Evolutionary conservation across 2,797 vertebrate species (phyloP).

Genomic region (Phoebastria nigripes): DNA sequence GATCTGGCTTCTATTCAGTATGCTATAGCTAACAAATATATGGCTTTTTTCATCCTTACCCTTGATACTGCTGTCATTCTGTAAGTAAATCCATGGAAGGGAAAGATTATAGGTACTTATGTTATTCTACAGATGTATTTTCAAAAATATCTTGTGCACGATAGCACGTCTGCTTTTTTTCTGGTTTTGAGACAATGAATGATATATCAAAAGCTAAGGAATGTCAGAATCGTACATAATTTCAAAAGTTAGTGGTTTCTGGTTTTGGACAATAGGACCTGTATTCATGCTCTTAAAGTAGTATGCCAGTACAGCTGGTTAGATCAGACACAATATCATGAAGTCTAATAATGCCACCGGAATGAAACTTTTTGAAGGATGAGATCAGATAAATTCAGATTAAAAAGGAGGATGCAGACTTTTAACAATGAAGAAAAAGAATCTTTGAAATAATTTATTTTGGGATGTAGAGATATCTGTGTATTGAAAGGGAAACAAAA

Average conservation of each 20-base stretch:
- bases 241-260: not conserved
- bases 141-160: not conserved
- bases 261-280: not conserved
- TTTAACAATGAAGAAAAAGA: not conserved
- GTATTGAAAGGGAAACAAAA: not conserved
- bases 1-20: not conserved
- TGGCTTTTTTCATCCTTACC: not conserved
- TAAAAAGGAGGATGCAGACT: not conserved
- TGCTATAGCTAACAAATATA: not conserved
- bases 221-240: accelerated
- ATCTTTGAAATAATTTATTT: not conserved
- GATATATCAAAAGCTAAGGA: not conserved
- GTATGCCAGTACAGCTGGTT: not conserved
- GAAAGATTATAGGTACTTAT: not conserved
- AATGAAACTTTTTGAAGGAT: not conserved
- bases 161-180: not conserved
- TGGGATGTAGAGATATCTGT: not conserved
- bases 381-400: not conserved
- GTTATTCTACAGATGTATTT: not conserved
- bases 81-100: not conserved
- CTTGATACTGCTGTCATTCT: not conserved
- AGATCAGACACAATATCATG: not conserved
- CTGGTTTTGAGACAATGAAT: not conserved
- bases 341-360: not conserved
- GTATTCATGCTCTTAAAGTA: not conserved